These are phyloP conservation scores for Megastigmus dorsalis DNA, from an alignment of 2,888 invertebrate genomes.

Conservation along the genomic window DNA sequence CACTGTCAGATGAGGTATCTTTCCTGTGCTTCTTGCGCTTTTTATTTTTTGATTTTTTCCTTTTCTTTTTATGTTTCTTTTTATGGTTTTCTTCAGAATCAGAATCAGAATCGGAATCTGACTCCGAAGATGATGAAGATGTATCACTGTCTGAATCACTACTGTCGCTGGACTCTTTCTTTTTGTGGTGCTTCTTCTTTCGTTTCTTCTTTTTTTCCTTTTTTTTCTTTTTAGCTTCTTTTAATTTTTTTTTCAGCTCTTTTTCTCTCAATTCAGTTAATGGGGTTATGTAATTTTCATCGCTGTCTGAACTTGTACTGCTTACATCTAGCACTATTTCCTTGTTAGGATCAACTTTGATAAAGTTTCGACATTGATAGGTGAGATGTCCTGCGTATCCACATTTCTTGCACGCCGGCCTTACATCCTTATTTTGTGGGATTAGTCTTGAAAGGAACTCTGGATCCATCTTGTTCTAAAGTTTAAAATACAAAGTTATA, in stretches of 20 bases:
- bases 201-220: constrained; percentile 76
- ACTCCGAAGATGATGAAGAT: constrained; percentile 43
- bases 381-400: constrained; percentile 97
- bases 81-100: constrained; percentile 58
- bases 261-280: constrained; percentile 86
- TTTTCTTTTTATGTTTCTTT: constrained; percentile 65
- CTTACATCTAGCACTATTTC: constrained; percentile 95
- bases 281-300: constrained; percentile 88
- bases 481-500: no score
- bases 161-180: constrained; percentile 64
- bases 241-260: constrained; percentile 83
- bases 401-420: constrained; percentile 95
- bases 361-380: constrained; percentile 96
- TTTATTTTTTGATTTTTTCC: constrained; percentile 68
- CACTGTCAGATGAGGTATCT: constrained; percentile 60
- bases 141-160: constrained; percentile 64
- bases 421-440: constrained; percentile 83
- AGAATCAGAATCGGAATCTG: constrained; percentile 40
- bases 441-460: constrained; percentile 76
- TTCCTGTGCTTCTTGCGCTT: constrained; percentile 72
- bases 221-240: constrained; percentile 78
- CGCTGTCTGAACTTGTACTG: constrained; percentile 94
- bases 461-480: constrained; percentile 73
- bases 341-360: constrained; percentile 94
- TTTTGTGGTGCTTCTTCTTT: constrained; percentile 72